phyloP scores from a whole-genome alignment of 2,888 invertebrate genomes.

The Eurytoma californica region DNA sequence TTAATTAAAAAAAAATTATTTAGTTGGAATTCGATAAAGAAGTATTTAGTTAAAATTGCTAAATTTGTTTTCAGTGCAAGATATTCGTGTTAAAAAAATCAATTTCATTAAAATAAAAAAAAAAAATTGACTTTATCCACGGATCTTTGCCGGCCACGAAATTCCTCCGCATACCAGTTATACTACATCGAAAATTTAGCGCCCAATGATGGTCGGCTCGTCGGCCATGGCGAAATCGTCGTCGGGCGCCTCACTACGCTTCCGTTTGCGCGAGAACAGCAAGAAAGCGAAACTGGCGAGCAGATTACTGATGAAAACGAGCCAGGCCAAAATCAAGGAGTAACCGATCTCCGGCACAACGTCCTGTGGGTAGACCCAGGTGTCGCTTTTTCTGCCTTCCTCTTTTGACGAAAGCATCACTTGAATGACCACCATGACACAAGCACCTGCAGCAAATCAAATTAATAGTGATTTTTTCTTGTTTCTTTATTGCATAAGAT shows the following conservation, averaged over 20 bases:
- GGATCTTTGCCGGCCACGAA: too few relatives aligned
- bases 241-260: conserved; percentile 88
- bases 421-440: conserved; percentile 88
- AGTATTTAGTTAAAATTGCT: too few relatives aligned
- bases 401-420: conserved; percentile 85
- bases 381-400: conserved; percentile 82
- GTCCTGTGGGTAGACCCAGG: conserved; percentile 81
- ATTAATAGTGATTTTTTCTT: background rate
- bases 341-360: conserved; percentile 84
- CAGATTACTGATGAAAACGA: conserved; percentile 84
- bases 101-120: too few relatives aligned
- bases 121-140: too few relatives aligned
- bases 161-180: too few relatives aligned
- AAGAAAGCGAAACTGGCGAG: conserved; percentile 84
- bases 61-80: too few relatives aligned
- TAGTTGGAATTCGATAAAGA: too few relatives aligned
- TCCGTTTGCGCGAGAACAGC: conserved; percentile 89
- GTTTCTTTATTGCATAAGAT: background rate
- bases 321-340: conserved; percentile 86
- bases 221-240: conserved; percentile 90
- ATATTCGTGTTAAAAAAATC: too few relatives aligned
- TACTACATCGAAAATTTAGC: too few relatives aligned
- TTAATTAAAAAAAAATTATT: too few relatives aligned
- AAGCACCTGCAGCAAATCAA: conserved; percentile 79
- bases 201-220: conserved; percentile 86